These are phyloP conservation scores for Macaca mulatta DNA, from an alignment of 2,113 vertebrate genomes.

Conservation along the genomic window DNA sequence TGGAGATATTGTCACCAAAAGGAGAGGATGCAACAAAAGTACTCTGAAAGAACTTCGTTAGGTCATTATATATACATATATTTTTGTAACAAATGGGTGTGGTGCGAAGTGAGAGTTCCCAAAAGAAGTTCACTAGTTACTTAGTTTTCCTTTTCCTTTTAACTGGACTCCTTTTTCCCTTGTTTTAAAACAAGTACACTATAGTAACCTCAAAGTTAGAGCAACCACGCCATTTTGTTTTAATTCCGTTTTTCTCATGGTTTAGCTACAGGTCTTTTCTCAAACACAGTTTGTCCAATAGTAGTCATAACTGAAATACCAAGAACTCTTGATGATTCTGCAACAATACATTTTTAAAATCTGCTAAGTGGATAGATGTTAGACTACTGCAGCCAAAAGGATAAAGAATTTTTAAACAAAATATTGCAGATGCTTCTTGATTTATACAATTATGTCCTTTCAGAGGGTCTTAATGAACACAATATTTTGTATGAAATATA, in stretches of 20 bases:
- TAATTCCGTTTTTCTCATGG: neutral
- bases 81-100: neutral
- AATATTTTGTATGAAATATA: neutral
- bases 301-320: neutral
- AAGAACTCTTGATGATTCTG: neutral
- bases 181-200: neutral
- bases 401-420: constrained; percentile 10
- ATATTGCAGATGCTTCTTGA: neutral
- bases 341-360: neutral
- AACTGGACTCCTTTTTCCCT: neutral
- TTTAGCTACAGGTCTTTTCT: neutral
- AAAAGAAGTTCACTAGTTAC: neutral
- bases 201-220: neutral
- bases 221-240: neutral
- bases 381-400: neutral
- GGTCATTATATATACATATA: neutral
- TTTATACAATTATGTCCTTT: neutral
- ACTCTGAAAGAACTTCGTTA: neutral
- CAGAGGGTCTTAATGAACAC: neutral
- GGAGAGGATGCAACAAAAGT: neutral
- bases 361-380: neutral
- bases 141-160: neutral
- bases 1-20: neutral
- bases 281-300: neutral
- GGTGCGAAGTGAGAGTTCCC: neutral